Evolutionary conservation across 2,797 vertebrate species (phyloP), one percentile per base, ranked within the genome.

Genomic region (Coranthus polyacanthus): DNA sequence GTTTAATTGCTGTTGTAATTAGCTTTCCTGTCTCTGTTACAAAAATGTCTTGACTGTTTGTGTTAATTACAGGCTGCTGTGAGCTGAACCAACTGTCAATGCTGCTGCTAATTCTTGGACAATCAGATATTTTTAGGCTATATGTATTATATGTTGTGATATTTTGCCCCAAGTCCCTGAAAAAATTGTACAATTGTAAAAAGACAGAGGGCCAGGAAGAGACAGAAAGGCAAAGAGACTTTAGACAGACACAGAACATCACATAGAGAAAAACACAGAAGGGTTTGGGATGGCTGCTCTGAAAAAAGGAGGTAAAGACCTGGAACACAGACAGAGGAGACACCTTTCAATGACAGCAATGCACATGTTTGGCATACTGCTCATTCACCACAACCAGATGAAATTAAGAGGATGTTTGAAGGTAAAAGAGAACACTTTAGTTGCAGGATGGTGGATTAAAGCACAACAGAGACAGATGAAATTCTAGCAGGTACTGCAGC

Each of bases 261-360:
- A 3, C 58, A 37, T 78, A 78, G 71, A 74, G 62, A 68, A 41
- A 52, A 50, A 47, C 22, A 45, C 34, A 21, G 0, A 32, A n/a
- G 26, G 18, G 53, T 41, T 62, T 42, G 20, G 69, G 55, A 44
- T 52, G 59, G 50, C 6, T 12, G 52, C 43, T 47, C 12, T 49
- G 52, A 54, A 50, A 46, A 58, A 76, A 69, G 37, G 38, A 62
- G 29, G 44, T 8, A 34, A 12, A 71, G 32, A 75, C 60, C 66
- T 79, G 69, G 26, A 75, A 75, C 2, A 66, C 68, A 80, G 44
- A 71, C 51, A 61, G 50, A 3, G 59, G 75, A 79, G 43, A 82
- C 45, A 55, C 47, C 47, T 79, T 50, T 72, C 66, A 58, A 17
- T 17, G 10, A 13, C 39, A 34, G 46, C 52, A 41, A 36, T 32